Evolutionary conservation across 2,797 vertebrate species (phyloP).

Genomic region (Darevskia mixta): DNA sequence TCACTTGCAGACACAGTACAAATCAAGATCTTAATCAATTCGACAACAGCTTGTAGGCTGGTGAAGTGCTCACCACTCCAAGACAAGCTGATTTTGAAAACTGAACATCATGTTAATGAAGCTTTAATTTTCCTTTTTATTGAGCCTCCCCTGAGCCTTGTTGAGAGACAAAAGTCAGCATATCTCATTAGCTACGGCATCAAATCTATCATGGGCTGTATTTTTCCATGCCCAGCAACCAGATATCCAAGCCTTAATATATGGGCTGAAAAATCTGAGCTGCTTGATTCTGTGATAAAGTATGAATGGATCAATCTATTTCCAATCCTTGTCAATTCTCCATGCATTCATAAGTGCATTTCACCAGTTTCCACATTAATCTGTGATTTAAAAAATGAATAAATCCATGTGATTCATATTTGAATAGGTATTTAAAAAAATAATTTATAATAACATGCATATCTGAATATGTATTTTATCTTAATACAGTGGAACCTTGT

Average conservation of each 20-base stretch:
- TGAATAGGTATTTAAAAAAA: too few relatives aligned
- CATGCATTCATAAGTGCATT: too few relatives aligned
- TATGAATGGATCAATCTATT: too few relatives aligned
- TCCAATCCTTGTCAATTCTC: too few relatives aligned
- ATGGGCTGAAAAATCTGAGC: neutral
- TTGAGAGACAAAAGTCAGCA: slow-evolving; percentile 64
- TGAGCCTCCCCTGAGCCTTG: slow-evolving; percentile 45
- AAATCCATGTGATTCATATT: too few relatives aligned
- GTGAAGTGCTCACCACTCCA: slow-evolving; percentile 41
- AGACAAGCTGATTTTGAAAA: slow-evolving; percentile 51
- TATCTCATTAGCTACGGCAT: slow-evolving; percentile 66
- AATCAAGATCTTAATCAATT: slow-evolving; percentile 67
- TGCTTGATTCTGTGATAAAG: neutral
- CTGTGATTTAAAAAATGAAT: too few relatives aligned
- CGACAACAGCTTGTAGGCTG: slow-evolving; percentile 38
- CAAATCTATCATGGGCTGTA: slow-evolving; percentile 11
- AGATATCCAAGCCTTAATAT: neutral
- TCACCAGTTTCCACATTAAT: too few relatives aligned
- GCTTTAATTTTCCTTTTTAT: slow-evolving; percentile 70
- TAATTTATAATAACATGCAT: too few relatives aligned
- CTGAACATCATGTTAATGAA: slow-evolving; percentile 70
- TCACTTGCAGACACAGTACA: slow-evolving; percentile 50
- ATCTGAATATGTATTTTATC: too few relatives aligned
- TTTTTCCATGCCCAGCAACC: neutral
- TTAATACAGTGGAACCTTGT: too few relatives aligned